Conservation (phyloP, 2,797 vertebrate species). For the Propithecus deckenii region DNA sequence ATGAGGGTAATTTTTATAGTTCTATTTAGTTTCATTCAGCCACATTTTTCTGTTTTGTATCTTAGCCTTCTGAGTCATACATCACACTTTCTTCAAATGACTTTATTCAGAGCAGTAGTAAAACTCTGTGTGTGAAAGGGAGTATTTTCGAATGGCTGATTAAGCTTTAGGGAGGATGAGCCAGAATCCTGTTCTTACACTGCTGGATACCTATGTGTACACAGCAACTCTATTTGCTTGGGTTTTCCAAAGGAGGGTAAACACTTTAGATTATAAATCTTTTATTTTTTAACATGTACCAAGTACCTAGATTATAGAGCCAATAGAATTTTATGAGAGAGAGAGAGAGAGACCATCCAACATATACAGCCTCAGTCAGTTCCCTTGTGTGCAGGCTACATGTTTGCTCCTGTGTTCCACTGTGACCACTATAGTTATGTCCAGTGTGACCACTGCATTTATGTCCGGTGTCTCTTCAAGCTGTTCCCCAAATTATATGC, state of each 20-base stretch:
- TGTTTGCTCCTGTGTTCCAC: not conserved
- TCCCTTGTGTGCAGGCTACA: fast-evolving
- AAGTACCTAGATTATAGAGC: not conserved
- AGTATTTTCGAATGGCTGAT: not conserved
- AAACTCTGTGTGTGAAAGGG: not conserved
- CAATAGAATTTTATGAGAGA: not conserved
- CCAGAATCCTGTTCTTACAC: not conserved
- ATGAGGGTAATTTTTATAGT: not conserved
- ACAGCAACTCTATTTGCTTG: not conserved
- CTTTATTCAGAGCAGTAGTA: not conserved
- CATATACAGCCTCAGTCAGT: not conserved
- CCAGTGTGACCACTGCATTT: not conserved
- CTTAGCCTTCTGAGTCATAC: not conserved
- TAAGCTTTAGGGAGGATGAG: not conserved
- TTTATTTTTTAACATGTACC: not conserved
- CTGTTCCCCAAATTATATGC: not conserved
- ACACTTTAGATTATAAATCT: not conserved
- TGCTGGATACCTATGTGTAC: not conserved
- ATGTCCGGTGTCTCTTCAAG: not conserved
- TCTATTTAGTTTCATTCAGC: not conserved
- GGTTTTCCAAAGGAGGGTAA: not conserved
- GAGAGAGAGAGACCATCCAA: not conserved
- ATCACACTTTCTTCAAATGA: not conserved
- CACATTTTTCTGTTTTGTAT: not conserved
- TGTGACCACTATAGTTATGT: not conserved